Conservation (phyloP, 1,140 invertebrate genomes). For the Drosophila seguyi region DNA sequence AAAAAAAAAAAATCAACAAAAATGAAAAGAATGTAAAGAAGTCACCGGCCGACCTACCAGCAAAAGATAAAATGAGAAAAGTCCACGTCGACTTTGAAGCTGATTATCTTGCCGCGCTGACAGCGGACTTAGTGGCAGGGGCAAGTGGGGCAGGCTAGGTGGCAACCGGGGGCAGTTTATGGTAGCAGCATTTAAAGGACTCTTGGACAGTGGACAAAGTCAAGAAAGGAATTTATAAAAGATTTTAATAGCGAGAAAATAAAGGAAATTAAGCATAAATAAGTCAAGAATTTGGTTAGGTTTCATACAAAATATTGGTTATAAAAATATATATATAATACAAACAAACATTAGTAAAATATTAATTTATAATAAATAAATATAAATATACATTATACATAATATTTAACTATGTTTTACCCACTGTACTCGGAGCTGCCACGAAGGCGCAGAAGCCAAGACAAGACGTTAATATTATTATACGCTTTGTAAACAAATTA, state of each 20-base stretch:
- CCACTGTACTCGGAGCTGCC: neutral
- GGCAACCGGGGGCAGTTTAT: conserved; percentile 26
- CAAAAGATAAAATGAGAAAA: conserved; percentile 46
- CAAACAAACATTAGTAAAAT: neutral
- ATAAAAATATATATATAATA: neutral
- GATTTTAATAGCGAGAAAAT: no score
- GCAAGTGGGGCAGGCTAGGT: conserved; percentile 1
- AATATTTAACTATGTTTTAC: no score
- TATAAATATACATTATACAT: neutral
- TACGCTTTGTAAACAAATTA: conserved; percentile 84
- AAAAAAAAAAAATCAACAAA: neutral
- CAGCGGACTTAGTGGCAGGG: conserved; percentile 50
- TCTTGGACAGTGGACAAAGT: neutral
- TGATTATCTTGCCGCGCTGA: conserved; percentile 73
- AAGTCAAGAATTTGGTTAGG: neutral
- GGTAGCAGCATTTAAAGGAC: conserved; percentile 16
- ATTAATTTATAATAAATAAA: neutral
- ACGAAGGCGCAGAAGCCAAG: conserved; percentile 36
- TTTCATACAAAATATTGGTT: neutral
- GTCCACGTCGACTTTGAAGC: conserved; percentile 56
- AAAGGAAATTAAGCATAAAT: neutral
- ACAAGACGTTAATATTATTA: conserved; percentile 83
- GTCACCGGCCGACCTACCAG: conserved; percentile 22
- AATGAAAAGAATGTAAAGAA: conserved; percentile 26
- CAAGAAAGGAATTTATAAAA: no score